Percentiles rank a stretch among this genome's conserved stretches.
These are phyloP conservation scores for Omphaloscelis lunosa DNA, from an alignment of 2,888 invertebrate species.

Conservation along the genomic window DNA sequence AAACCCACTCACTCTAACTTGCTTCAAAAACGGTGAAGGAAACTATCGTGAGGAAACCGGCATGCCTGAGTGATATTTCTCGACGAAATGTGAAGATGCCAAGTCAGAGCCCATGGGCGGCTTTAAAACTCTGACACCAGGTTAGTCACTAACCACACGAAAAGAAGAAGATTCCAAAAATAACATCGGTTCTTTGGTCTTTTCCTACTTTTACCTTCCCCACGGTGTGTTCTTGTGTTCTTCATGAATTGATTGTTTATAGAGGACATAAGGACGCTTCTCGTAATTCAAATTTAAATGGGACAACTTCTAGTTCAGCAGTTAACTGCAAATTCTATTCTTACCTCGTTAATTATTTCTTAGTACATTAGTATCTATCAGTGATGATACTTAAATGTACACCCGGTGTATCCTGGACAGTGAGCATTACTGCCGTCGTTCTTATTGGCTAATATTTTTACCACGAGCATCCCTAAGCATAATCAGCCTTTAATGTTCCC, in stretches of 20 bases:
- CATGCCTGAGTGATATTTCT: too few relatives aligned
- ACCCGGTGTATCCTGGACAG: too few relatives aligned
- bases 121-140: too few relatives aligned
- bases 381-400: slow-evolving; percentile 5
- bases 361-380: background rate
- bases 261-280: background rate
- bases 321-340: slow-evolving; percentile 29
- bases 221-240: background rate
- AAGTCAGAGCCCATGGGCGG: too few relatives aligned
- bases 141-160: too few relatives aligned
- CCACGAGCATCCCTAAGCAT: background rate
- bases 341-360: slow-evolving; percentile 11
- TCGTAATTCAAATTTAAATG: slow-evolving; percentile 25
- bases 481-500: too few relatives aligned
- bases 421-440: background rate
- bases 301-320: slow-evolving; percentile 1
- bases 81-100: too few relatives aligned
- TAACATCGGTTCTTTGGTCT: background rate
- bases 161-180: background rate
- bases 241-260: background rate
- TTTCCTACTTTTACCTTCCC: background rate
- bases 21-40: too few relatives aligned
- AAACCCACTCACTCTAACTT: too few relatives aligned
- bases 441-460: background rate
- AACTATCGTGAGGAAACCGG: too few relatives aligned